Conservation (phyloP, 2,113 vertebrate species). For the rabbit (Oryctolagus cuniculus) region mOryCun1.1 NC_091435.1:15567001-15567500, state of each 20-base stretch:
- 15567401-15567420: neutral
- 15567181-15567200: neutral
- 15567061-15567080: neutral
- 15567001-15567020: neutral
- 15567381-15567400: constrained; percentile 68
- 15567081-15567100: neutral
- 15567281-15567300: constrained; percentile 24
- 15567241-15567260: constrained; percentile 52
- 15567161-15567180: neutral
- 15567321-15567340: constrained; percentile 39
- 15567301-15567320: constrained; percentile 40
- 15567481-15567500: constrained; percentile 60
- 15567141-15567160: constrained; percentile 21
- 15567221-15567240: neutral
- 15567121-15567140: neutral
- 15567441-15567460: constrained; percentile 64
- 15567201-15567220: neutral
- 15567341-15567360: constrained; percentile 20
- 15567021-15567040: neutral
- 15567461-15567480: constrained; percentile 70
- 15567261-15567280: neutral
- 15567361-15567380: constrained; percentile 56
- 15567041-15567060: neutral
- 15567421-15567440: constrained; percentile 60
- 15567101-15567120: neutral